Base-by-base conservation (phyloP, 2,113 vertebrate genomes). In the Neolamprologus devosi region DNA sequence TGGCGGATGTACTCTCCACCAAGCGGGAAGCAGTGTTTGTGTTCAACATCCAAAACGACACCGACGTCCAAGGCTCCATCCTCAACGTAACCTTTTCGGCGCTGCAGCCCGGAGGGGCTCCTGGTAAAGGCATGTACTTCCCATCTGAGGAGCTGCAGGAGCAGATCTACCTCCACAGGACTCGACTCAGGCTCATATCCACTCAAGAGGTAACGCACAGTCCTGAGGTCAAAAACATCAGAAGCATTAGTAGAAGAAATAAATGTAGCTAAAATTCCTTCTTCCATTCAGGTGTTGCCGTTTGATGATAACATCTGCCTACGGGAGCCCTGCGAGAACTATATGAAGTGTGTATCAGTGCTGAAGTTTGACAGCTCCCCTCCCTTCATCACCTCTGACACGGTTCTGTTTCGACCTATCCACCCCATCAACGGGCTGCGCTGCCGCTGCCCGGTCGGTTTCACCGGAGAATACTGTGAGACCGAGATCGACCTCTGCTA, bases 301-400 rank as follows among this genome's bases (percentile, higher is more conserved):
- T 99, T 99, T 0, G 98, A 99, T 0, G 98, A 99, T 96, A 99
- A 99, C 96, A 98, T 99, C 94, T 99, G 98, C 93, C 91, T 99
- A 87, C 96, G 98, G 0, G 98, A 99, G 94, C 98, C 98, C 35
- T 99, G 98, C 3, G 98, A 99, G 96, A 99, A 99, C 97, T 99
- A 99, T 96, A 99, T 99, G 98, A 99, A 99, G 92, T 99, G 98
- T 0, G 98, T 99, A 19, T 99, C 98, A 0, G 98, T 99, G 49
- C 96, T 99, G 33, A 97, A 97, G 91, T 99, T 99, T 0, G 98
- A 99, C 97, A 98, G 97, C 95, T 99, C 98, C 0, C 98, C 98
- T 0, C 98, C 98, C 0, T 99, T 99, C 94, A 96, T 99, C 89
- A 96, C 97, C 85, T 99, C 98, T 2, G 94, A 98, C 88, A 98